A percentile compares a stretch with the other conserved stretches of the same genome.
These are phyloP conservation scores for Puntigrus tetrazona DNA, from an alignment of 2,113 vertebrate species.

Conservation along the genomic window DNA sequence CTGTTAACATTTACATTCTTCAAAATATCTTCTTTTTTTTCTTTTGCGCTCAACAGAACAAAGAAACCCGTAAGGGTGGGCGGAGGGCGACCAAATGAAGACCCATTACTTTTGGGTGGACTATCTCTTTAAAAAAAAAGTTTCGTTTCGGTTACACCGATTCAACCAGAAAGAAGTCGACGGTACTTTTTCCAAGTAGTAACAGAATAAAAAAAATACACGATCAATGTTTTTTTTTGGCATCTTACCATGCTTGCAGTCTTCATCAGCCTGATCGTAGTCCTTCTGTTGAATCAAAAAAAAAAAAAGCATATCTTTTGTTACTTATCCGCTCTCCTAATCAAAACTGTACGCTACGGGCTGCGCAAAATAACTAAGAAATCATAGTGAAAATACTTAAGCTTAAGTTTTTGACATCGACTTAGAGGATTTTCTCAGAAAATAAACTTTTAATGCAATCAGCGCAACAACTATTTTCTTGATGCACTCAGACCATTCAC, in stretches of 20 bases:
- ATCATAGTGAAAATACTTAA: not conserved
- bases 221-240: no score
- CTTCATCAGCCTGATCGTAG: slow-evolving; percentile 98
- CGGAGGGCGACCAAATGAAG: not conserved
- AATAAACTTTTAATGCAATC: not conserved
- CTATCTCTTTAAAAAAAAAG: not conserved
- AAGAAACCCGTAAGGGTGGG: not conserved
- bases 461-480: not conserved
- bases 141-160: no score
- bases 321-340: not conserved
- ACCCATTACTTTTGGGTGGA: not conserved
- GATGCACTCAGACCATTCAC: not conserved
- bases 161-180: no score
- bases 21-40: not conserved
- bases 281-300: slow-evolving; percentile 86
- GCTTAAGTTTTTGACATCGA: not conserved
- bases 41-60: not conserved
- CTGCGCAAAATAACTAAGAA: not conserved
- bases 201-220: no score
- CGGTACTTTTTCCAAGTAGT: no score
- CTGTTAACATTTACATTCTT: not conserved
- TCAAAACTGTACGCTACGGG: not conserved
- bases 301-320: slow-evolving; percentile 47
- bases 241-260: slow-evolving; percentile 95
- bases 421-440: not conserved